phyloP scores from a whole-genome alignment of 2,888 invertebrate species.

The Leptinotarsa haldemani region DNA sequence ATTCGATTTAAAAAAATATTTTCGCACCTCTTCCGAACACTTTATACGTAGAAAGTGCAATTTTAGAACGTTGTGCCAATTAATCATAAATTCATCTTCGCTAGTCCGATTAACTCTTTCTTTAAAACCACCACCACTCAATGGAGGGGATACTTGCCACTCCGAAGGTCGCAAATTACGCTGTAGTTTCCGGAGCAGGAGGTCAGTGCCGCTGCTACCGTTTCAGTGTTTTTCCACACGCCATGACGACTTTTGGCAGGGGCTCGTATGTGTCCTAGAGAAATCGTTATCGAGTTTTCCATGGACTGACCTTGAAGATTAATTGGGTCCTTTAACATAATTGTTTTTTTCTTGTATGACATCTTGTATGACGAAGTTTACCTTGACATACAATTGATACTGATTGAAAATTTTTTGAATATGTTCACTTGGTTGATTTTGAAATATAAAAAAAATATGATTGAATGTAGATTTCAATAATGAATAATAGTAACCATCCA shows the following conservation, averaged over 20 bases:
- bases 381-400: neutral
- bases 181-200: slow-evolving; percentile 37
- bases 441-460: too few species aligned
- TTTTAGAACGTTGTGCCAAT: neutral
- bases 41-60: too few species aligned
- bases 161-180: slow-evolving; percentile 39
- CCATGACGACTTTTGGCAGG: slow-evolving; percentile 20
- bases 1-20: too few species aligned
- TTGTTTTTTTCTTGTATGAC: neutral
- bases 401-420: neutral
- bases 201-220: slow-evolving; percentile 41
- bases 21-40: too few species aligned
- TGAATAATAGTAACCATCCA: neutral
- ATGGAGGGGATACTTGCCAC: slow-evolving; percentile 23
- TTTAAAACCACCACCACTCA: neutral
- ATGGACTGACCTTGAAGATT: neutral
- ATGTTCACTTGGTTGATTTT: too few species aligned
- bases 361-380: neutral
- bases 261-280: slow-evolving; percentile 5
- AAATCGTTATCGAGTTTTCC: slow-evolving; percentile 5
- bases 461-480: too few species aligned
- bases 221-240: slow-evolving; percentile 29
- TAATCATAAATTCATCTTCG: neutral
- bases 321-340: neutral
- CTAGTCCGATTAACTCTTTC: neutral